Conservation (phyloP, 2,888 invertebrate species). For the Vannuccia rotundouncinata region DNA sequence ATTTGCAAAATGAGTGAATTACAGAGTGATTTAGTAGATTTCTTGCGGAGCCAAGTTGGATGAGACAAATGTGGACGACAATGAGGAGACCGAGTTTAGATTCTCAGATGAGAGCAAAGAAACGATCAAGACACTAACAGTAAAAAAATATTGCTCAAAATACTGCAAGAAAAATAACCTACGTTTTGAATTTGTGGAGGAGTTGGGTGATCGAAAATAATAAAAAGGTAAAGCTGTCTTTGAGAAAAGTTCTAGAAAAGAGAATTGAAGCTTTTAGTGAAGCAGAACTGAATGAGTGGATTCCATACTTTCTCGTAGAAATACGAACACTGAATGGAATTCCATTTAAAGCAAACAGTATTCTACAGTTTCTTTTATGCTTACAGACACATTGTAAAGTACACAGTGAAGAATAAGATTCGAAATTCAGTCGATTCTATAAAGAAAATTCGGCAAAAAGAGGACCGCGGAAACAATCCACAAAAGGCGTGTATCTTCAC, state of each 20-base stretch:
- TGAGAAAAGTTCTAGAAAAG: neutral
- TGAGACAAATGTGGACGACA: neutral
- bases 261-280: conserved; percentile 17
- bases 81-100: conserved; percentile 11
- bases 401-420: no score
- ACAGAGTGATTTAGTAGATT: conserved; percentile 10
- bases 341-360: conserved; percentile 16
- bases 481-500: no score
- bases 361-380: no score
- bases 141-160: neutral
- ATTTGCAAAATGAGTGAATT: neutral
- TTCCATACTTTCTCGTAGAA: conserved; percentile 5
- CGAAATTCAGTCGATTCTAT: no score
- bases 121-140: conserved; percentile 2
- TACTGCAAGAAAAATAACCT: conserved; percentile 16
- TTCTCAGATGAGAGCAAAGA: conserved; percentile 12
- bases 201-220: neutral
- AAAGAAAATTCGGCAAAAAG: no score
- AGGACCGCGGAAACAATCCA: no score
- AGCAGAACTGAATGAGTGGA: conserved; percentile 9
- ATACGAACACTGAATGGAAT: conserved; percentile 19
- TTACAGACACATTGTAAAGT: no score
- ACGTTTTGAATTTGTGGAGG: conserved; percentile 8
- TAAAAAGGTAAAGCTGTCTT: neutral
- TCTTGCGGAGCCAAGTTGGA: neutral